These are phyloP conservation scores for Antrozous pallidus DNA, from an alignment of 2,797 vertebrate species.

Conservation along the genomic window DNA sequence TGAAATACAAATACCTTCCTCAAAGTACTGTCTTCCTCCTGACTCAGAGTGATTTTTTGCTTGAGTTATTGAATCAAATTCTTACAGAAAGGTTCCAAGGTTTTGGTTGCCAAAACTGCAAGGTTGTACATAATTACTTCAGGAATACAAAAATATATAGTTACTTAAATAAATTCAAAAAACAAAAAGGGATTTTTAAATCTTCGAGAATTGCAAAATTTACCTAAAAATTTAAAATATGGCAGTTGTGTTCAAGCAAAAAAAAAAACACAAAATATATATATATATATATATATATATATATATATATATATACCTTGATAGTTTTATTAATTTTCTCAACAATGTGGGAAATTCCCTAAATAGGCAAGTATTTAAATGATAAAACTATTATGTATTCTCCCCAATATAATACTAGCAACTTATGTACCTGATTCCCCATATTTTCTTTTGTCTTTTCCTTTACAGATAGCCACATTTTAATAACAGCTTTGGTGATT, in stretches of 20 bases:
- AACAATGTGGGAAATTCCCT: not conserved
- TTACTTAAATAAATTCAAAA: not conserved
- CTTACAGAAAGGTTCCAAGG: not conserved
- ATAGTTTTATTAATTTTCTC: not conserved
- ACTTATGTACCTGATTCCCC: not conserved
- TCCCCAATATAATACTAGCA: not conserved
- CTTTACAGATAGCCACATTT: constrained; percentile 76
- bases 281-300: too few relatives aligned
- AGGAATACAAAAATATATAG: not conserved
- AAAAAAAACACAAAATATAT: too few relatives aligned
- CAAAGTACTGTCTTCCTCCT: not conserved
- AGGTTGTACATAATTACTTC: not conserved
- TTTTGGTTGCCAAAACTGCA: not conserved
- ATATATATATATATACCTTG: not conserved
- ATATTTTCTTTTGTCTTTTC: constrained; percentile 33
- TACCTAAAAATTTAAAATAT: constrained; percentile 17
- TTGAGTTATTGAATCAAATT: not conserved
- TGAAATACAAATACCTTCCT: not conserved
- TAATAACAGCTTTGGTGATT: constrained; percentile 83
- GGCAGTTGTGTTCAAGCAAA: not conserved
- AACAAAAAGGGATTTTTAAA: not conserved
- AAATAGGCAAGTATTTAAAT: not conserved
- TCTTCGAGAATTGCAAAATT: not conserved
- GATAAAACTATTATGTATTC: not conserved
- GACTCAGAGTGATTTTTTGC: not conserved